These are phyloP conservation scores for Aphyosemion australe DNA, from an alignment of 2,113 vertebrate genomes.

Conservation along the genomic window DNA sequence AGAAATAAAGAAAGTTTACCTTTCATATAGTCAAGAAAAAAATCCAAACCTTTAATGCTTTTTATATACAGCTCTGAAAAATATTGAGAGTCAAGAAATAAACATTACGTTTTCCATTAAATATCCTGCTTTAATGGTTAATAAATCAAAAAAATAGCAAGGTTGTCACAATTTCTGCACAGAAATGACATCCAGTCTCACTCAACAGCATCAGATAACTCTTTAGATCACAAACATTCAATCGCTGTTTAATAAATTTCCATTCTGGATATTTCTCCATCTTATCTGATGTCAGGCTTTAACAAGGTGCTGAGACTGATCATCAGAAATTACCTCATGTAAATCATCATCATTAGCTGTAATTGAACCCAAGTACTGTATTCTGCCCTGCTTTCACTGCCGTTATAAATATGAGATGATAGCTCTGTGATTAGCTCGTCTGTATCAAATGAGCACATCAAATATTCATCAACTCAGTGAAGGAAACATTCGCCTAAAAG, in stretches of 20 bases:
- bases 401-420: constrained; percentile 48
- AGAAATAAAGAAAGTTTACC: too few species aligned
- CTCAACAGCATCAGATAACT: too few species aligned
- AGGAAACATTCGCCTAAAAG: constrained; percentile 50
- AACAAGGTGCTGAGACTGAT: not conserved
- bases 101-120: too few species aligned
- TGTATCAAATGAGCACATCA: constrained; percentile 70
- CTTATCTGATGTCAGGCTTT: not conserved
- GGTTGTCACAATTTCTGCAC: too few species aligned
- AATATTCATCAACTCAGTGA: constrained; percentile 72
- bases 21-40: too few species aligned
- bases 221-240: too few species aligned
- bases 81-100: too few species aligned
- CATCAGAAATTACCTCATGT: not conserved
- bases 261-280: not conserved
- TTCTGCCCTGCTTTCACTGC: constrained; percentile 40
- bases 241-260: not conserved
- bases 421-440: constrained; percentile 59
- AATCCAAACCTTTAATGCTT: too few species aligned
- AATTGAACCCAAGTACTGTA: constrained; percentile 6
- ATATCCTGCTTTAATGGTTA: too few species aligned
- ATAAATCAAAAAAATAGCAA: too few species aligned
- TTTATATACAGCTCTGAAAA: too few species aligned
- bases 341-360: not conserved
- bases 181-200: too few species aligned